Conservation (phyloP, 1,140 invertebrate species). For the Pectinophora gossypiella region DNA sequence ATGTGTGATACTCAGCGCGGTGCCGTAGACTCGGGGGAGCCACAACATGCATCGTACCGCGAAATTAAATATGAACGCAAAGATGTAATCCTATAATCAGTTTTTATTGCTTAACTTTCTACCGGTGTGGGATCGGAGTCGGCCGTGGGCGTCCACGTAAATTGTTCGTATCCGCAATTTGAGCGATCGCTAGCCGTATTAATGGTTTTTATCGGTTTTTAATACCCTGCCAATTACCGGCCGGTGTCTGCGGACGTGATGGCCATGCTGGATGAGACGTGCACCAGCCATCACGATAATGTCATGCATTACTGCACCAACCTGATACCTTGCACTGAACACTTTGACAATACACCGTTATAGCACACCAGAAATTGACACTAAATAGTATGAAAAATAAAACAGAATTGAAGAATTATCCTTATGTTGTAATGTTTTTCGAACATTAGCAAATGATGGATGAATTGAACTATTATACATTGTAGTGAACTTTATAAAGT, state of each 20-base stretch:
- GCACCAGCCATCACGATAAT: background rate
- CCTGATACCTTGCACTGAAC: no score
- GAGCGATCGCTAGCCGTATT: conserved; percentile 30
- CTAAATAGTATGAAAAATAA: no score
- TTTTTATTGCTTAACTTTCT: background rate
- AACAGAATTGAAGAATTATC: no score
- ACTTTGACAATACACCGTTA: no score
- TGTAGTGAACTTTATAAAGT: background rate
- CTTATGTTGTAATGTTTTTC: no score
- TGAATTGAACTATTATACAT: no score
- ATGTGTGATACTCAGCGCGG: no score
- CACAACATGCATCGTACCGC: conserved; percentile 12
- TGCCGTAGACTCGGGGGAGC: background rate
- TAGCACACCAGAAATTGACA: no score
- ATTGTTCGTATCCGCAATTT: conserved; percentile 33
- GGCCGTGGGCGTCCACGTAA: conserved; percentile 17
- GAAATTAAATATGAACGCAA: conserved; percentile 20
- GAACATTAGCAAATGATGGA: no score
- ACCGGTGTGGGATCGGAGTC: background rate
- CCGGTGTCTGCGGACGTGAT: conserved; percentile 31
- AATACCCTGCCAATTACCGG: conserved; percentile 41
- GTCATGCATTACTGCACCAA: no score
- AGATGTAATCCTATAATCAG: background rate
- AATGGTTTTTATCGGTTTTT: conserved; percentile 47
- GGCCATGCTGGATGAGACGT: conserved; percentile 11